These are phyloP conservation scores for Drosophila nigrodunni DNA, from an alignment of 1,140 invertebrate species.

Conservation along the genomic window DNA sequence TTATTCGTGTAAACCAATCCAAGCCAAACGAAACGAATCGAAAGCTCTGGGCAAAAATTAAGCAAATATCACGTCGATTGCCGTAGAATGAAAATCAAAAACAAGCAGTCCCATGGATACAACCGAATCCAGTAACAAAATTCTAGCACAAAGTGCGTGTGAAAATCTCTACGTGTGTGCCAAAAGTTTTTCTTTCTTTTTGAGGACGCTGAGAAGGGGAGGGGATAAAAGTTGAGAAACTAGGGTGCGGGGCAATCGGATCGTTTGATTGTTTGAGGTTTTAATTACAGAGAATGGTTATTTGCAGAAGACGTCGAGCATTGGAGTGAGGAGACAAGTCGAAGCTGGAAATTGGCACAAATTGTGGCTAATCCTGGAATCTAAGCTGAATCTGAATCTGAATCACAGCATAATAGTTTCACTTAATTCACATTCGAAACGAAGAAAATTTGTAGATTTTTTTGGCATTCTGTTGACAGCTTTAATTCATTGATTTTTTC, in stretches of 20 bases:
- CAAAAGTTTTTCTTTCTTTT: slow-evolving; percentile 33
- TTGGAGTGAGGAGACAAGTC: slow-evolving; percentile 21
- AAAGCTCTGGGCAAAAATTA: slow-evolving; percentile 60
- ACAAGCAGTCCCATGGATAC: slow-evolving; percentile 34
- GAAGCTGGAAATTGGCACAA: slow-evolving; percentile 58
- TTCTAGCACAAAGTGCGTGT: slow-evolving; percentile 58
- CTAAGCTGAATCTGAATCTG: background rate
- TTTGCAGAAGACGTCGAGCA: slow-evolving; percentile 39
- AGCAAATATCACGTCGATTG: slow-evolving; percentile 76
- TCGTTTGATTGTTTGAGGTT: slow-evolving; percentile 57
- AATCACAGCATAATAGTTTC: background rate
- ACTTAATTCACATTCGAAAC: background rate
- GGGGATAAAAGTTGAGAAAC: background rate
- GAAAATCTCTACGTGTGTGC: slow-evolving; percentile 58
- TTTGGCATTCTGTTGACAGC: background rate
- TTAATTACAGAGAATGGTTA: slow-evolving; percentile 61
- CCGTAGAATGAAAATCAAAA: slow-evolving; percentile 46
- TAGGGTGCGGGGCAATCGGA: slow-evolving; percentile 21
- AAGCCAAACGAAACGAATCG: slow-evolving; percentile 22
- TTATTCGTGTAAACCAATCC: slow-evolving; percentile 70
- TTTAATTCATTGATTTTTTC: slow-evolving; percentile 3
- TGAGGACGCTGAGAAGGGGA: background rate
- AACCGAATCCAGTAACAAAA: slow-evolving; percentile 45
- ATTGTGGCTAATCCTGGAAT: slow-evolving; percentile 42
- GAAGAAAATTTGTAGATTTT: background rate